phyloP scores from a whole-genome alignment of 2,113 vertebrate species.

The Xyliphius kryptos region DNA sequence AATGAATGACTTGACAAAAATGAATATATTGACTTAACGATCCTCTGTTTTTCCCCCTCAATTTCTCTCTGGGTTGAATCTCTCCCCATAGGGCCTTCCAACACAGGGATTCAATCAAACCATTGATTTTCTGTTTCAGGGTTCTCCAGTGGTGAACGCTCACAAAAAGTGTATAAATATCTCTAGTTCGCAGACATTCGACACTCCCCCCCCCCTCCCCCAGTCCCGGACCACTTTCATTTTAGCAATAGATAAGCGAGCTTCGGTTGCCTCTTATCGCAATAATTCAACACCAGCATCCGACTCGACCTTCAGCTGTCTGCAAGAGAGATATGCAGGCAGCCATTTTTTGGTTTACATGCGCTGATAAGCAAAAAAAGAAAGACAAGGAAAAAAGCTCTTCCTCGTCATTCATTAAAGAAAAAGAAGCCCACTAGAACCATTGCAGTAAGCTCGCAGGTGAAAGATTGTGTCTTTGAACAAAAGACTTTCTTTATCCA shows the following conservation, averaged over 20 bases:
- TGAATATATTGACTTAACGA: conserved; percentile 36
- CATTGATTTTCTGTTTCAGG: conserved; percentile 45
- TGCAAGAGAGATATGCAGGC: conserved; percentile 46
- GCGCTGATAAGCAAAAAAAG: conserved; percentile 51
- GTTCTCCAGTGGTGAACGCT: conserved; percentile 15
- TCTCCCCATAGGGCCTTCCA: conserved; percentile 13
- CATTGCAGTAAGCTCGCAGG: too few relatives aligned
- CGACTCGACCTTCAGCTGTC: conserved; percentile 55
- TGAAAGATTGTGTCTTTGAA: too few relatives aligned
- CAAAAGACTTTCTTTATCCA: too few relatives aligned
- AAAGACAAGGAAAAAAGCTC: conserved; percentile 13
- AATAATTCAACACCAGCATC: conserved; percentile 43
- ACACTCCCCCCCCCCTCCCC: neutral
- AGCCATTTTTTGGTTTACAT: conserved; percentile 52
- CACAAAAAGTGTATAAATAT: conserved; percentile 25
- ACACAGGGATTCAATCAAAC: conserved; percentile 39
- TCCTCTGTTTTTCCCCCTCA: conserved; percentile 1
- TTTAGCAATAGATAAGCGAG: conserved; percentile 45
- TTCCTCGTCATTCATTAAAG: neutral
- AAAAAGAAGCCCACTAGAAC: neutral
- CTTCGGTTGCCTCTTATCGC: conserved; percentile 47
- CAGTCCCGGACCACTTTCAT: conserved; percentile 8
- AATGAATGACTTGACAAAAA: conserved; percentile 33
- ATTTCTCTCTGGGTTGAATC: conserved; percentile 14
- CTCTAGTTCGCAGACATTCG: conserved; percentile 15